Base-by-base conservation (phyloP, 2,797 vertebrate species). In the Acestrorhynchus altus region DNA sequence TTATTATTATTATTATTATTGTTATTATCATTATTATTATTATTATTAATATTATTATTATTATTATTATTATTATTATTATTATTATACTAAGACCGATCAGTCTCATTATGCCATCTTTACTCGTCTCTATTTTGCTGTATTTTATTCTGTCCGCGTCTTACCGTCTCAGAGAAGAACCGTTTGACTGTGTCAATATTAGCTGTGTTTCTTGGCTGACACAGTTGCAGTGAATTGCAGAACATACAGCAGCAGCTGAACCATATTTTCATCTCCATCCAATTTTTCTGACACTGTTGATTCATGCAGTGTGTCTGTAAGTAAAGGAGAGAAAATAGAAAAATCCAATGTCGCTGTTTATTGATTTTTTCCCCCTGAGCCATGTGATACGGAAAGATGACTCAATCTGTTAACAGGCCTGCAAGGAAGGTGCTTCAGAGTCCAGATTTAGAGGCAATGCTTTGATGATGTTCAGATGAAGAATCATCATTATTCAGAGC, bases 381-480 rank as follows among this genome's bases (percentile, higher is more conserved):
- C 4, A 10, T 47, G 74, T 52, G 31, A 64, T 59, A 60, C 69
- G 51, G 46, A 71, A 82, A 67, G 67, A 83, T 80, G 76, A 71
- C 72, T 80, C 78, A 74, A 76, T 84, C 81, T 76, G 61, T 67
- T 79, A 83, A 74, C 72, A 74, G 65, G 40, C 31, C 67, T 40
- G 42, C 22, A 28, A 26, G 60, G 11, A 22, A 49, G 28, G 65
- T 60, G 46, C 28, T 40, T 69, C 35, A 60, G 49, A 57, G 64
- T 42, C 54, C 52, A 11, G 56, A 74, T 8, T 49, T 72, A 28
- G 40, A 16, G 15, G 49, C 40, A 56, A 16, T 60, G 28, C 28
- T 51, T 72, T 69, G 12, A 60, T 24, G 51, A 56, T 26, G 68
- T 16, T 56, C 24, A 65, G 47, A 74, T 35, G 68, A 76, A 57